Conservation (phyloP, 2,888 invertebrate genomes). For the Drosophila quasianomalipes region DNA sequence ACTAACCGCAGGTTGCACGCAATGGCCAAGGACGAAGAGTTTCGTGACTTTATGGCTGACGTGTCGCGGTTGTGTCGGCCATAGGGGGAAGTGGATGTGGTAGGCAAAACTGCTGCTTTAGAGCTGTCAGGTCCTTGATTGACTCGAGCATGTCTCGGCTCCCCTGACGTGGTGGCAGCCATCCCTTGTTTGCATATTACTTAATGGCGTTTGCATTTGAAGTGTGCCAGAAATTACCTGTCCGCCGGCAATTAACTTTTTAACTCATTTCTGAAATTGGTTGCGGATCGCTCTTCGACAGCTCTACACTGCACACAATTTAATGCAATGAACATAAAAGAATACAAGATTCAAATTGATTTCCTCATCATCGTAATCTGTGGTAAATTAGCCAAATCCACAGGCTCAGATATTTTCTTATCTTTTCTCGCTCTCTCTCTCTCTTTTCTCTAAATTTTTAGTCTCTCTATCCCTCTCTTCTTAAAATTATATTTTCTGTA, state of each 20-base stretch:
- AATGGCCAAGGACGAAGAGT: constrained; percentile 62
- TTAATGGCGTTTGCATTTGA: constrained; percentile 77
- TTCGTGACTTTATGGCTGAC: constrained; percentile 82
- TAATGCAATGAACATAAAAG: neutral
- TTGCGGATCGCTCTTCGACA: constrained; percentile 28
- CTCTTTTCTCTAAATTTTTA: fast-evolving
- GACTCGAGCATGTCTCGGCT: constrained; percentile 52
- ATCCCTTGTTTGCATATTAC: constrained; percentile 81
- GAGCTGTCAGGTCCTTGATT: constrained; percentile 71
- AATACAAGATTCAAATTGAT: neutral
- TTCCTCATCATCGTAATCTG: neutral
- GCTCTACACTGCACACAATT: constrained; percentile 2
- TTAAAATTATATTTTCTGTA: neutral
- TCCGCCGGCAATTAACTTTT: constrained; percentile 80
- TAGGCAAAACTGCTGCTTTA: constrained; percentile 9
- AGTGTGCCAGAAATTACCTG: constrained; percentile 81
- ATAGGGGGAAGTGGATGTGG: neutral
- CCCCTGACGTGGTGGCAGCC: constrained; percentile 25
- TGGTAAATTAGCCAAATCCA: neutral
- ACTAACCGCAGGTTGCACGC: constrained; percentile 70
- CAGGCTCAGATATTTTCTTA: neutral
- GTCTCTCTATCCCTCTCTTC: neutral
- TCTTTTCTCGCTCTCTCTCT: neutral
- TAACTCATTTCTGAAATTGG: constrained; percentile 66
- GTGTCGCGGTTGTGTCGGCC: constrained; percentile 58